Base-by-base conservation (phyloP, 2,888 invertebrate species). In the Chamaedrilus cognettii region DNA sequence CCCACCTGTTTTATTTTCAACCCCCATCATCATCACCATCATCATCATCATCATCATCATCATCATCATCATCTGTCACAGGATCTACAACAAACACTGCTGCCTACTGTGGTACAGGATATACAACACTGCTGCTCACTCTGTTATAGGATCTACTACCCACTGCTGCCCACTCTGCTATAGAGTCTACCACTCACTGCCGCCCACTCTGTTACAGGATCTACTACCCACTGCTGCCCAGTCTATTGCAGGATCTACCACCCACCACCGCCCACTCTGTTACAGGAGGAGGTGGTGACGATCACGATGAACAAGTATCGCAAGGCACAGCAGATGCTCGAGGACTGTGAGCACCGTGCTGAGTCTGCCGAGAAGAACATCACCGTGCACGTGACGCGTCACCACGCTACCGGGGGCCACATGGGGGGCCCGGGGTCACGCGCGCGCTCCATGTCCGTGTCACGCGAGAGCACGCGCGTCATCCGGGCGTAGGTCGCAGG, bases 261-360 rank as follows among this genome's bases (percentile, higher is more conserved):
- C n/a, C n/a, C n/a, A 15, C 30, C 51, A 2, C 7, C 15, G 26
- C 11, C 1, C 30, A 15, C 26, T 60, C 11, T 62, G 11, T n/a
- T 77, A 35, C 77, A 82, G 82, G 83, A 83, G 74, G 83, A 83
- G 64, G 81, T 82, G 49, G 78, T 81, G 69, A 80, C 76, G 67
- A 80, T 83, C 69, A 81, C 83, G 49, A 79, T 83, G 82, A 82
- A 81, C 76, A 83, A 83, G 74, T 83, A 83, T 78, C 79, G 83
- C 75, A 83, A 82, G 73, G 82, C 81, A 59, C 81, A 81, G 70
- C 72, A 77, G 58, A 72, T 79, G 74, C 74, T 83, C 57, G 83
- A 83, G 59, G 83, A 83, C 67, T 81, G 82, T 55, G 83, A 83
- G 70, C 72, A 75, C 72, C 70, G 82, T 60, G 82, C 83, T 50